Conservation (phyloP, 2,888 invertebrate species). For the Callinectes sapidus region DNA sequence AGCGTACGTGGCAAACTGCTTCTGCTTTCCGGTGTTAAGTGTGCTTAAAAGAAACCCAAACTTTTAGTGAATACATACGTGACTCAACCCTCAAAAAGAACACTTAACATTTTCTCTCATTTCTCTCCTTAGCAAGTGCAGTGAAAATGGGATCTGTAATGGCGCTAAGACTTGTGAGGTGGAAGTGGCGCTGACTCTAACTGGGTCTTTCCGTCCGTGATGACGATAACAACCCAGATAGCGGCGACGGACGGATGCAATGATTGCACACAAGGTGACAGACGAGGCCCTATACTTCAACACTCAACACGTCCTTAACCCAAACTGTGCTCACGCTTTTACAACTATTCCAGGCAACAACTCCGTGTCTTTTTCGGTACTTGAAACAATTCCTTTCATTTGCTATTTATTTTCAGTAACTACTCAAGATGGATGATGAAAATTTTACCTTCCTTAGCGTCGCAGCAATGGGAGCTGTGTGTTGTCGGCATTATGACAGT, state of each 20-base stretch:
- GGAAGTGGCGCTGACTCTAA: neutral
- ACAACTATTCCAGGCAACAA: neutral
- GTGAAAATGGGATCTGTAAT: neutral
- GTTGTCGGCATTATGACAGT: neutral
- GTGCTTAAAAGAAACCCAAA: neutral
- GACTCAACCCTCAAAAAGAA: constrained; percentile 3
- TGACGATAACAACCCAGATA: constrained; percentile 8
- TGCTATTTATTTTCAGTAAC: neutral
- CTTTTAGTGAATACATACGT: neutral
- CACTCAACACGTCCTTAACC: neutral
- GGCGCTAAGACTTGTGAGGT: neutral
- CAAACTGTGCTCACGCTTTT: constrained; percentile 20
- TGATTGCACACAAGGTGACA: neutral
- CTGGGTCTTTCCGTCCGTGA: neutral
- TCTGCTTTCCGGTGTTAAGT: neutral
- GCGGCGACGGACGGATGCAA: neutral
- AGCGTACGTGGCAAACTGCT: neutral
- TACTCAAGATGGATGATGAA: neutral
- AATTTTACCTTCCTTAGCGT: neutral
- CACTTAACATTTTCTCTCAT: neutral
- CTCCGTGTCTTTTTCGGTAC: neutral
- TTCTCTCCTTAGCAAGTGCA: neutral
- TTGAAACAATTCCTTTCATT: neutral
- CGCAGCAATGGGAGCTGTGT: neutral
- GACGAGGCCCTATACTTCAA: neutral